Evolutionary conservation across 2,797 vertebrate species (phyloP), one percentile per base, ranked within the genome.

Genomic region (Anomalospiza imberbis): DNA sequence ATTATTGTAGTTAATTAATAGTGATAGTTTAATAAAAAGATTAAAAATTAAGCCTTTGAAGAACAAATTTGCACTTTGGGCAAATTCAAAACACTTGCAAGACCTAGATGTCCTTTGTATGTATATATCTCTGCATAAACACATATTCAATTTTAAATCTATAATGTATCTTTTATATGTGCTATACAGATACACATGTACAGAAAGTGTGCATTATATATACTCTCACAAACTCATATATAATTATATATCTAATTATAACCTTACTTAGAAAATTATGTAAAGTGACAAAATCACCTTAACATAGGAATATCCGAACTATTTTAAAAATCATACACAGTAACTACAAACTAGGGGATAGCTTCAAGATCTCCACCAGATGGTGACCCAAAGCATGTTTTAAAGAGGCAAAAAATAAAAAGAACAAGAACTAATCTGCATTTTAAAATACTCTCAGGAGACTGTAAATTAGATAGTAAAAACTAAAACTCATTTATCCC

Each of bases 391-490:
- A 89, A 95, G 90, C 62, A 82, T 38, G 8, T n/a, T 92, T 93
- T 80, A 95, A 83, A 82, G n/a, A 90, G 31, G 32, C 3, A 7
- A 20, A 96, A 75, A 84, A 93, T n/a, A n/a, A 77, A 94, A 83
- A 91, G 44, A 91, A 75, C 2, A 75, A 86, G 66, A 94, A 86
- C 34, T 42, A 94, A 47, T 80, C 58, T 89, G 95, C 19, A n/a
- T 87, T 93, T 80, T 42, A 50, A 91, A 85, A 75, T 25, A 87
- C 88, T 95, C 91, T 97, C 78, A 96, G 84, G 94, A 97, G 96
- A 97, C 96, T 91, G 95, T 8, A 40, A 61, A 61, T 38, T 31
- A 83, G 75, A 75, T 34, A 90, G 13, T 6, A 65, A 92, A 94
- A 93, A 80, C 34, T 54, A 55, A 91, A 92, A 68, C 29, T 29